Base-by-base conservation (phyloP, 1,140 invertebrate genomes). In the Apis cerana region DNA sequence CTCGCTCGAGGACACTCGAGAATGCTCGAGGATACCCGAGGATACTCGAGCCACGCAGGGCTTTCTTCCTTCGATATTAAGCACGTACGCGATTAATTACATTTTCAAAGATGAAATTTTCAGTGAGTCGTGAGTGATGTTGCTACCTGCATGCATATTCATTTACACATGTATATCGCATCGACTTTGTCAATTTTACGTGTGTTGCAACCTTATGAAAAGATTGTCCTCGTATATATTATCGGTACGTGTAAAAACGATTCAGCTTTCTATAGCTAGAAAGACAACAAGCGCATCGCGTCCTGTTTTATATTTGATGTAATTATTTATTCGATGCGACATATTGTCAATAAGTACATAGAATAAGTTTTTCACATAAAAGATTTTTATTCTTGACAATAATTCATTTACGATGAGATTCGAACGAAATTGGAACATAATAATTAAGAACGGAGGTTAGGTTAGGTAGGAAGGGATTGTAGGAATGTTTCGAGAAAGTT, bases 51-150 rank as follows among this genome's bases (percentile, higher is more conserved):
- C 21, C 27, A 23, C 43, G 27, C 48, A 52, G 27, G 65, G 19
- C 23, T 56, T 70, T 33, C n/a, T 75, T 64, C 74, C 61, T 67
- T 75, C 62, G 62, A 17, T n/a, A 74, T 81, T 67, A 65, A 81
- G 71, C 79, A 75, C 71, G 79, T 81, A 65, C 43, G 61, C 61
- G 71, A 71, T 81, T 75, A 81, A 81, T 75, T 81, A 75, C 72
- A 56, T 81, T 67, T 81, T 81, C 79, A 75, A 75, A 81, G 79
- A 81, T 61, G 78, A 79, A 64, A 50, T 27, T 50, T 58, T 54
- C 33, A 78, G 76, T 61, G 68, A 80, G 50, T 80, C 70, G 69
- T 74, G 27, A 33, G 33, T 33, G 78, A 80, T 80, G 79, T 75
- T 75, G 17, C 43, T 19, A 62, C 52, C 23, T 52, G 61, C 33